Conservation (phyloP, 2,888 invertebrate species). For the Papilio protenor region DNA sequence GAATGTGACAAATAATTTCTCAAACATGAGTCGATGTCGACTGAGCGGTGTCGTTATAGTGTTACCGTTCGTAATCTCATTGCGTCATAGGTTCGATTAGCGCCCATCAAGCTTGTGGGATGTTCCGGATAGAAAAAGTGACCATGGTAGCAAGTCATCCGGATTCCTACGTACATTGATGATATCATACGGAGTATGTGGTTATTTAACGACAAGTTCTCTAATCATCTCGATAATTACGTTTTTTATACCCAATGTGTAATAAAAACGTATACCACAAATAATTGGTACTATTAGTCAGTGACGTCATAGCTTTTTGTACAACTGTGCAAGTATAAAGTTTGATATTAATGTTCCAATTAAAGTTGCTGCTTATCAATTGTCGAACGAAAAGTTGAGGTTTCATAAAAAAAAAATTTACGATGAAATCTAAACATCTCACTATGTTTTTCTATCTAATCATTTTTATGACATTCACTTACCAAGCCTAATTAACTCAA, state of each 20-base stretch:
- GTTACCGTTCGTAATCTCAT: conserved; percentile 33
- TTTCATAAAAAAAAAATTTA: not conserved
- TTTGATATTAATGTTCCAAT: not conserved
- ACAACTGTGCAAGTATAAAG: not conserved
- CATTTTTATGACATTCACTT: too few relatives aligned
- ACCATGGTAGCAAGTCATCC: conserved; percentile 76
- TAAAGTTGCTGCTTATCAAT: not conserved
- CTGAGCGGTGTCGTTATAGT: not conserved
- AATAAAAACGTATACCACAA: conserved; percentile 29
- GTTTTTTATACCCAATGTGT: conserved; percentile 22
- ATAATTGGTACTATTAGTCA: conserved; percentile 15
- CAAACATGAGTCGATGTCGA: not conserved
- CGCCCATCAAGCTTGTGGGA: conserved; percentile 52
- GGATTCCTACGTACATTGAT: conserved; percentile 74
- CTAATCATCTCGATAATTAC: conserved; percentile 29
- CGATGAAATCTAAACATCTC: not conserved
- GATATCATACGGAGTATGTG: conserved; percentile 75
- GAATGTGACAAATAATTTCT: not conserved
- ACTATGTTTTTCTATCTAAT: not conserved
- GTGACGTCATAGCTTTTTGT: conserved; percentile 6
- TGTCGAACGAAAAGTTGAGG: not conserved
- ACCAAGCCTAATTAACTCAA: not conserved
- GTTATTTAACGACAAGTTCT: conserved; percentile 52
- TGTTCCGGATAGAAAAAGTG: conserved; percentile 75
- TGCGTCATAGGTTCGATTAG: conserved; percentile 41